phyloP scores from a whole-genome alignment of 2,888 invertebrate genomes.

The Agrypnus murinus region DNA sequence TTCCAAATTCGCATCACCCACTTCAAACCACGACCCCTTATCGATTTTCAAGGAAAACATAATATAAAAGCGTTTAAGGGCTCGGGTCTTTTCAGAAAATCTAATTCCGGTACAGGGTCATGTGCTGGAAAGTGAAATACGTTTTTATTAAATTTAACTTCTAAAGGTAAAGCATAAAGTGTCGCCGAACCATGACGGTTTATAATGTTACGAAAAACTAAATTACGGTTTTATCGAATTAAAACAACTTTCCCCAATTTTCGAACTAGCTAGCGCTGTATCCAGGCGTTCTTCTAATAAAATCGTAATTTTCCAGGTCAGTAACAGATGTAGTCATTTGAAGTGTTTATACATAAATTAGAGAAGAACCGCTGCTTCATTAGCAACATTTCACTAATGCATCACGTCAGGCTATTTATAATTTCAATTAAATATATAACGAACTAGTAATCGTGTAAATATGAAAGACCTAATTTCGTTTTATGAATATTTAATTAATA shows the following conservation, averaged over 20 bases:
- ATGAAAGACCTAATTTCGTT: not conserved
- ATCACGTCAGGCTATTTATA: not conserved
- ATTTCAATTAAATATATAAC: not conserved
- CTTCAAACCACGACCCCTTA: not conserved
- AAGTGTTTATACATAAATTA: slow-evolving; percentile 1
- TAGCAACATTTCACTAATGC: not conserved
- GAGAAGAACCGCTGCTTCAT: slow-evolving; percentile 1
- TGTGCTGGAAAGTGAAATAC: slow-evolving; percentile 10
- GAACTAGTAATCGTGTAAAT: not conserved
- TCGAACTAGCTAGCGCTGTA: not conserved
- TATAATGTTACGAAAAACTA: slow-evolving; percentile 16
- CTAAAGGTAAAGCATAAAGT: not conserved
- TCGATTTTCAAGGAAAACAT: slow-evolving; percentile 10
- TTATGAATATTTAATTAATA: not conserved
- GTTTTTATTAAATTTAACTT: slow-evolving; percentile 14
- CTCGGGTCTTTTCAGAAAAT: not conserved
- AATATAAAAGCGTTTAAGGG: not conserved
- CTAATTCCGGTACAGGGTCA: slow-evolving; percentile 6
- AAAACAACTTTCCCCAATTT: slow-evolving; percentile 18
- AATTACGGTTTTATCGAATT: slow-evolving; percentile 7
- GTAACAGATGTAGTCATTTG: not conserved
- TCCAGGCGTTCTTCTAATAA: not conserved
- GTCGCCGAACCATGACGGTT: slow-evolving; percentile 7
- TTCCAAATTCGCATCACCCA: slow-evolving; percentile 21
- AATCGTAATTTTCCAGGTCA: slow-evolving; percentile 15